A percentile compares a stretch with the other conserved stretches of the same genome.
Evolutionary conservation across 1,140 invertebrate species (phyloP).

Genomic region (Dolichoris vasculosae): DNA sequence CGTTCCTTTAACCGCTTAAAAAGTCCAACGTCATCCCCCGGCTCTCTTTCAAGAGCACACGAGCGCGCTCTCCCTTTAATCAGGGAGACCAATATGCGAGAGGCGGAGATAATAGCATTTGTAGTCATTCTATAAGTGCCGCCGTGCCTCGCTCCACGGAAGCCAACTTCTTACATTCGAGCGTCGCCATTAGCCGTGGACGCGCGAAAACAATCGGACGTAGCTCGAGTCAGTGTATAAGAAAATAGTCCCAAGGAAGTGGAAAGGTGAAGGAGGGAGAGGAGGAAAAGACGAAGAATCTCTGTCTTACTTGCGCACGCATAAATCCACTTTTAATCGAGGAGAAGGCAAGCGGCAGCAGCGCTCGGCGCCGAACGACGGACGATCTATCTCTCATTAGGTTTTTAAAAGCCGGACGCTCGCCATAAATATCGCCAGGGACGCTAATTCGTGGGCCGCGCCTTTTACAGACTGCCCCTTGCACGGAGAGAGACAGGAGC

Average conservation of each 20-base stretch:
- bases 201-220: conserved; percentile 47
- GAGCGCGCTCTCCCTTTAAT: conserved; percentile 32
- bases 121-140: conserved; percentile 33
- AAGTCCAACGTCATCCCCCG: conserved; percentile 6
- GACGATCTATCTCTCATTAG: conserved; percentile 52
- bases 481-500: conserved; percentile 3
- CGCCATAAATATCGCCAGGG: conserved; percentile 46
- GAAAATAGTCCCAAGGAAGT: neutral
- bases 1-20: neutral
- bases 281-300: neutral
- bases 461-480: conserved; percentile 35
- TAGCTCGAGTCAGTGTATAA: neutral
- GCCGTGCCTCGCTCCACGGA: neutral
- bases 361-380: conserved; percentile 1
- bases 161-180: conserved; percentile 16
- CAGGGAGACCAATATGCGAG: conserved; percentile 28
- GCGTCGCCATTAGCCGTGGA: conserved; percentile 40
- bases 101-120: conserved; percentile 24
- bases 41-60: neutral
- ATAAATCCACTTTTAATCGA: conserved; percentile 33
- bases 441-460: conserved; percentile 47
- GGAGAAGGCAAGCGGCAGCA: neutral
- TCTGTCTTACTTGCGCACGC: conserved; percentile 11
- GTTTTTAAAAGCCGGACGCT: conserved; percentile 48
- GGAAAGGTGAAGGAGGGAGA: neutral